Evolutionary conservation across 2,113 vertebrate genomes (phyloP).

Genomic region (Chaenocephalus aceratus): DNA sequence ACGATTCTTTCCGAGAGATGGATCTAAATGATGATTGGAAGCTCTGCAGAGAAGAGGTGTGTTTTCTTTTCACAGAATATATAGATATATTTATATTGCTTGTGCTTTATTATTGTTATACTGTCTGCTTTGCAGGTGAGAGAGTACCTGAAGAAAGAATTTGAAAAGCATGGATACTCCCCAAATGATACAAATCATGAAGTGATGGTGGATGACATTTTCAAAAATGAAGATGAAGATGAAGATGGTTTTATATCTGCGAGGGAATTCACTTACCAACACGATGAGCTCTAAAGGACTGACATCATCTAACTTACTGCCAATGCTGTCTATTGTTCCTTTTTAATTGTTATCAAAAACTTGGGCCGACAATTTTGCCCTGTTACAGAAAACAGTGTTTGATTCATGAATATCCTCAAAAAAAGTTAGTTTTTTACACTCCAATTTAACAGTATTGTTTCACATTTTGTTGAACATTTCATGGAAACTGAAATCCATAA

Average conservation of each 20-base stretch:
- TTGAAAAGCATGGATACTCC: slow-evolving; percentile 92
- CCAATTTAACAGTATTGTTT: slow-evolving; percentile 8
- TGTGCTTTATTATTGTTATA: background rate
- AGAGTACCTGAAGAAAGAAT: slow-evolving; percentile 93
- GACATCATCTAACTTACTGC: background rate
- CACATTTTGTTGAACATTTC: background rate
- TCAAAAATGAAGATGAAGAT: slow-evolving; percentile 97
- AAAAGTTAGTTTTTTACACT: background rate
- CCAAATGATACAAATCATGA: slow-evolving; percentile 95
- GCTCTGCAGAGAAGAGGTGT: slow-evolving; percentile 92
- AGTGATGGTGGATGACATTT: slow-evolving; percentile 95
- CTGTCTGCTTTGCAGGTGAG: slow-evolving; percentile 86
- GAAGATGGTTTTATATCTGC: slow-evolving; percentile 95
- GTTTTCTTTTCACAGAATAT: background rate
- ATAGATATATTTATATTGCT: background rate
- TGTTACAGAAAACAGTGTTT: background rate
- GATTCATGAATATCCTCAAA: background rate
- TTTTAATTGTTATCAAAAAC: too few species aligned
- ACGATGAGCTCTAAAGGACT: slow-evolving; percentile 90
- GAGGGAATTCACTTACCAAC: slow-evolving; percentile 94
- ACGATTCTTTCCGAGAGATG: slow-evolving; percentile 97
- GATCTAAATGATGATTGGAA: slow-evolving; percentile 98
- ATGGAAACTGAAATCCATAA: background rate
- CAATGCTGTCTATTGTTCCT: too few species aligned
- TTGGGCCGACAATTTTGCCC: too few species aligned